Evolutionary conservation across 2,113 vertebrate genomes (phyloP), one percentile per base, ranked within the genome.

Genomic region (Euleptes europaea): DNA sequence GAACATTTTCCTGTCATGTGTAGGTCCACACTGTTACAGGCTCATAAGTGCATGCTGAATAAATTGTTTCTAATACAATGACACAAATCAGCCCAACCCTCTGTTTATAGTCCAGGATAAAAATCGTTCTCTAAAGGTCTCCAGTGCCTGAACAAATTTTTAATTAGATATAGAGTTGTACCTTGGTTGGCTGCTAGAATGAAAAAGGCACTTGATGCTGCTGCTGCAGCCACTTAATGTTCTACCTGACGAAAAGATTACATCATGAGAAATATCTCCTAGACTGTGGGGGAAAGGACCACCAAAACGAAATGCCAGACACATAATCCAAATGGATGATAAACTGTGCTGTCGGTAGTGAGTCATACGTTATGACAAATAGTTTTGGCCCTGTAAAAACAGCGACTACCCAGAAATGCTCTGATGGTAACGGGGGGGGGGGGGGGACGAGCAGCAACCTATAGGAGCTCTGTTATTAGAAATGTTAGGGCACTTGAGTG

Each of bases 401-500:
- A 47, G 35, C 33, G 84, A 47, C 21, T 51, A 10, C 31, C 57
- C 78, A 74, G 82, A 88, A 80, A 78, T 54, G 7, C 1, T 69
- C 3, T 51, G 65, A 63, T 40, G 3, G 35, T 26, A 67, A 26
- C 3, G 79, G 74, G 44, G 5, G 44, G 10, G 44, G 13, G 47
- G 13, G n/a, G 76, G 74, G 69, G 80, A 51, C 23, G 76, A 54
- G 35, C 81, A 78, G 33, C 57, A 54, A 13, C 42, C 54, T 8
- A 47, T 69, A 0, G 2, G 60, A 73, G 63, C 31, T 77, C 3
- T 40, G 0, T 0, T 73, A 21, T 0, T 1, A 79, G 2, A 86
- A 89, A 84, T 1, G 14, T 13, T 19, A 1, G 1, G 40, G 73
- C 4, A 81, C 44, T 35, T 57, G 60, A 80, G 60, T 12, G 19